Percentiles rank a stretch among this genome's conserved stretches.
Conservation (phyloP, 2,888 invertebrate species). For the Heliconius charithonia region DNA sequence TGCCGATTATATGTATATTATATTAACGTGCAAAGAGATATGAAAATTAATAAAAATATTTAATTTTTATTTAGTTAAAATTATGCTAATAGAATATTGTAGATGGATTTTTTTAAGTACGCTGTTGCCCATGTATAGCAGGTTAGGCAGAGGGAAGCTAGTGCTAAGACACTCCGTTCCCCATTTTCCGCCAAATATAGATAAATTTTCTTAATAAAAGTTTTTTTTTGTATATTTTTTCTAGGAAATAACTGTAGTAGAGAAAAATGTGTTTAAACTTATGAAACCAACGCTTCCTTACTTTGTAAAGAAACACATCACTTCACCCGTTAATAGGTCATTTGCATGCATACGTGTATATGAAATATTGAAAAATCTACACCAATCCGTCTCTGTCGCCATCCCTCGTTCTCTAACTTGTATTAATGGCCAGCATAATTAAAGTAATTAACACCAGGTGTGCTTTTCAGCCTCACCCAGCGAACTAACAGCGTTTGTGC, state of each 20-base stretch:
- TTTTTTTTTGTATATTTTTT: no score
- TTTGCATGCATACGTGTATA: slow-evolving; percentile 24
- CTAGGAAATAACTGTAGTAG: background rate
- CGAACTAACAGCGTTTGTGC: slow-evolving; percentile 50
- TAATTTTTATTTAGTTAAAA: slow-evolving; percentile 16
- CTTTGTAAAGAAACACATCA: slow-evolving; percentile 3
- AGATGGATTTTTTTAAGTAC: no score
- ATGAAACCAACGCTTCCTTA: background rate
- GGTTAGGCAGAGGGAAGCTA: no score
- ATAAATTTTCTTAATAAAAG: no score
- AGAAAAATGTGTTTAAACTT: background rate
- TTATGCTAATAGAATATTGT: slow-evolving; percentile 1
- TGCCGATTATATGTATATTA: slow-evolving; percentile 43
- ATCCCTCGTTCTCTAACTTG: slow-evolving; percentile 66
- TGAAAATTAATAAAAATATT: slow-evolving; percentile 35
- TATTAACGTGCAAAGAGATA: slow-evolving; percentile 40
- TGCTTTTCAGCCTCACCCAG: slow-evolving; percentile 54
- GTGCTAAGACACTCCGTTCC: background rate
- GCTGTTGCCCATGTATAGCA: no score
- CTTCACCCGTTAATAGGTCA: slow-evolving; percentile 29
- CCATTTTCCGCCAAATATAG: background rate
- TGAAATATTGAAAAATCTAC: slow-evolving; percentile 55
- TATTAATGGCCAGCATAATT: slow-evolving; percentile 75
- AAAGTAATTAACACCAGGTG: slow-evolving; percentile 76
- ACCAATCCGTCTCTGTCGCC: slow-evolving; percentile 72